Conservation (phyloP, 1,140 invertebrate genomes). For the Leptinotarsa undecemlineata region DNA sequence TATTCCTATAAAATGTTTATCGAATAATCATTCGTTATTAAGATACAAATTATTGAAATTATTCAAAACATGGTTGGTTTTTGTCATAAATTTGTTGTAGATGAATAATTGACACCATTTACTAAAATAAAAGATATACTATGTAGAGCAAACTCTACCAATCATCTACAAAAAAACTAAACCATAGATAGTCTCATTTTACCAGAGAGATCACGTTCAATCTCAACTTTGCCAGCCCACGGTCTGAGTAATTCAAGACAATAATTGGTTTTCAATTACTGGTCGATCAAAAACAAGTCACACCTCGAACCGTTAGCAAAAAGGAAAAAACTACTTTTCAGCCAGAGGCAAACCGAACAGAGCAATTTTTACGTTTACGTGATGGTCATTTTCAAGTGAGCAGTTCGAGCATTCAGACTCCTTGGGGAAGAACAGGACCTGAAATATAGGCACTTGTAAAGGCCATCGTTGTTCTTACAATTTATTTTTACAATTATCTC, state of each 20-base stretch:
- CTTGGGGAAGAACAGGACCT: conserved; percentile 30
- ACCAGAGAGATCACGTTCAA: neutral
- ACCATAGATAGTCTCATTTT: too few relatives aligned
- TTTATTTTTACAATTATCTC: conserved; percentile 8
- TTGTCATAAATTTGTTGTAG: too few relatives aligned
- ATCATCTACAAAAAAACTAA: too few relatives aligned
- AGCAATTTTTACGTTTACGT: conserved; percentile 44
- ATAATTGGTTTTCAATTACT: conserved; percentile 35
- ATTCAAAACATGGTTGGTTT: too few relatives aligned
- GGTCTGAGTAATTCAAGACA: neutral
- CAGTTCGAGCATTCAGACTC: conserved; percentile 23
- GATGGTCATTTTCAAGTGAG: conserved; percentile 34
- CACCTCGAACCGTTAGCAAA: conserved; percentile 28
- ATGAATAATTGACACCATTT: too few relatives aligned
- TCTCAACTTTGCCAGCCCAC: neutral
- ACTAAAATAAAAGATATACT: too few relatives aligned
- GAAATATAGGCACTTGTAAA: conserved; percentile 25
- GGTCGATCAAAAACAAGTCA: conserved; percentile 33
- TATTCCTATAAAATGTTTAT: too few relatives aligned
- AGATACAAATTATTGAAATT: too few relatives aligned
- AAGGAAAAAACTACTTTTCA: conserved; percentile 29
- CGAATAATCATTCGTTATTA: too few relatives aligned
- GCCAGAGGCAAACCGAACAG: conserved; percentile 40
- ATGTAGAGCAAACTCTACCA: too few relatives aligned
- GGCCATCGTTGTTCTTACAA: conserved; percentile 29